A percentile compares a stretch with the other conserved stretches of the same genome.
These are phyloP conservation scores for Leptogaster cylindrica DNA, from an alignment of 2,888 invertebrate genomes.

Conservation along the genomic window DNA sequence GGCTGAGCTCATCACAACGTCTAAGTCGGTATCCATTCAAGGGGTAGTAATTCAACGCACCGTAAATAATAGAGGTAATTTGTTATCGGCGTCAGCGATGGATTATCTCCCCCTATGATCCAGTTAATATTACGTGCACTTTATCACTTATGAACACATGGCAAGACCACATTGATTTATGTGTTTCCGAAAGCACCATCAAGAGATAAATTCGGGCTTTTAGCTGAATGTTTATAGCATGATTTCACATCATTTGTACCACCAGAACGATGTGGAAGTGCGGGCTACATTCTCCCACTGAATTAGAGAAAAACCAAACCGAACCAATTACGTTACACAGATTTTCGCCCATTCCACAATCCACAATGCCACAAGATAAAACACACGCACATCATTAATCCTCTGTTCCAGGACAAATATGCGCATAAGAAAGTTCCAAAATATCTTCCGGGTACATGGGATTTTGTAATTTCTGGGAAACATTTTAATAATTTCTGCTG, in stretches of 20 bases:
- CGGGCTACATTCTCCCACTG: background rate
- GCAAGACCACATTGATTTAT: background rate
- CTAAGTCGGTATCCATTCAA: constrained; percentile 2
- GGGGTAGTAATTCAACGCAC: background rate
- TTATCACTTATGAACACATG: background rate
- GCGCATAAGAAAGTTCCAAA: too few species aligned
- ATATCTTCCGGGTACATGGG: background rate
- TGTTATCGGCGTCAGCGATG: constrained; percentile 13
- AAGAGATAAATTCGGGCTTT: background rate
- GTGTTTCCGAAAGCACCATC: background rate
- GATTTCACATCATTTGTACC: background rate
- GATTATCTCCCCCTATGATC: background rate
- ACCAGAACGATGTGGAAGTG: background rate
- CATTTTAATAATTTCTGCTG: constrained; percentile 10
- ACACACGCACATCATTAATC: too few species aligned
- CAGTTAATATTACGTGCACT: constrained; percentile 16
- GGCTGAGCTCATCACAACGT: too few species aligned
- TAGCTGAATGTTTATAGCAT: background rate
- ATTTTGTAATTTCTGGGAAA: background rate
- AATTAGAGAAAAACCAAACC: too few species aligned
- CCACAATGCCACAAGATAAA: too few species aligned
- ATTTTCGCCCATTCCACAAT: background rate
- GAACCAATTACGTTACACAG: too few species aligned
- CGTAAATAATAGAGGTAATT: constrained; percentile 28
- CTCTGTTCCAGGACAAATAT: too few species aligned